Conservation (phyloP, 2,113 vertebrate species). For the Sinosuthora webbiana region DNA sequence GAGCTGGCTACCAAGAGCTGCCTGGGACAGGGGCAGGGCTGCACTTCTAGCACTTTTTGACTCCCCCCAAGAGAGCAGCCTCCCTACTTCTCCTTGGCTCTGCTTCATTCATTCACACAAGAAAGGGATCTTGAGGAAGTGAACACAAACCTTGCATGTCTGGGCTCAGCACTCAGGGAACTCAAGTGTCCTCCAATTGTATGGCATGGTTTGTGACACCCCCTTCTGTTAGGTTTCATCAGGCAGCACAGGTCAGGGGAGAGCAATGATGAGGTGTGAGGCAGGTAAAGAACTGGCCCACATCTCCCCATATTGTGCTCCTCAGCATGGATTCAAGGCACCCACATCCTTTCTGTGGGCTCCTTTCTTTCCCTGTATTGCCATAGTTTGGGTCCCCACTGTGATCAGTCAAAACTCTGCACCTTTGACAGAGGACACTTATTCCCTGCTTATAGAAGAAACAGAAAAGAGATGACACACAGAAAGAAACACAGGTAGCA, state of each 20-base stretch:
- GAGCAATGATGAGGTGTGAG: not conserved
- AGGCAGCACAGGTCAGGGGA: not conserved
- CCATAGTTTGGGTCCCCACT: not conserved
- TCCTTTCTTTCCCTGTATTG: not conserved
- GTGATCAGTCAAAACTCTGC: not conserved
- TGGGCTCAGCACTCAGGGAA: not conserved
- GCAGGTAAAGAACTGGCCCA: not conserved
- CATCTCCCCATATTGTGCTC: not conserved
- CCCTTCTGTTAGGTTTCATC: not conserved
- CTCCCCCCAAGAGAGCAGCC: not conserved
- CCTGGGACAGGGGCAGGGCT: not conserved
- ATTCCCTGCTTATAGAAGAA: not conserved
- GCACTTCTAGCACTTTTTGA: not conserved
- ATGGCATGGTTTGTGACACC: not conserved
- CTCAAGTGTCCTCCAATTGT: rapidly evolving
- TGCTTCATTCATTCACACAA: not conserved
- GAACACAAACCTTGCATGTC: not conserved
- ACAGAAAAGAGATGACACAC: not conserved
- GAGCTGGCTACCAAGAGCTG: not conserved
- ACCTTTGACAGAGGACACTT: not conserved
- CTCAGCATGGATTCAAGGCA: not conserved
- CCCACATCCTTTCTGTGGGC: not conserved
- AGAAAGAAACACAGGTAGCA: not conserved
- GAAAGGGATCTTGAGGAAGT: not conserved
- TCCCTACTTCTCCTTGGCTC: not conserved